Evolutionary conservation across 2,113 vertebrate species (phyloP).

Genomic region (Mesocricetus auratus): DNA sequence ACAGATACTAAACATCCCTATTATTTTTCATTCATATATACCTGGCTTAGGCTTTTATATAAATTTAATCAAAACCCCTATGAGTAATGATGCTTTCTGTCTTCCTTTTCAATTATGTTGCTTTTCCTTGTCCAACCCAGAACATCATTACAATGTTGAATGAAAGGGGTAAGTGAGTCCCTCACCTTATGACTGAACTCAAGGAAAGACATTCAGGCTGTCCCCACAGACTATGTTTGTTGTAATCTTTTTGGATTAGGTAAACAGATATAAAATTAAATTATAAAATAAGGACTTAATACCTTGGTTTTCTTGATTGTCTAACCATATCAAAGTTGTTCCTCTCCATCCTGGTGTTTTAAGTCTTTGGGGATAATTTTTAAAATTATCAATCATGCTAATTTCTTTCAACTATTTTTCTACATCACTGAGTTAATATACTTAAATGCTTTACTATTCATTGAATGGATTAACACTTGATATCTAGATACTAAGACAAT

Average conservation of each 20-base stretch:
- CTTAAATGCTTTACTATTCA: conserved; percentile 26
- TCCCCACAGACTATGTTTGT: background rate
- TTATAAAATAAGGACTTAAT: background rate
- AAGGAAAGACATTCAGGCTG: background rate
- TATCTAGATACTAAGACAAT: conserved; percentile 11
- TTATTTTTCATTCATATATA: conserved; percentile 23
- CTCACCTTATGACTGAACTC: background rate
- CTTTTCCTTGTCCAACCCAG: background rate
- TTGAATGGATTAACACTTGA: background rate
- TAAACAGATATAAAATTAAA: background rate
- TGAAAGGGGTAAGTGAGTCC: background rate
- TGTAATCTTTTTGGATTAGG: background rate
- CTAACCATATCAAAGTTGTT: background rate
- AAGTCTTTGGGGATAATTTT: background rate
- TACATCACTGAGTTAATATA: conserved; percentile 1
- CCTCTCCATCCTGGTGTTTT: background rate
- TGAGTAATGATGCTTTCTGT: conserved; percentile 29
- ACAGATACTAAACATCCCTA: background rate
- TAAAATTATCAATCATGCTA: conserved; percentile 13
- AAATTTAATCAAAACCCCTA: conserved; percentile 27
- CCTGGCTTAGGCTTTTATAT: conserved; percentile 1
- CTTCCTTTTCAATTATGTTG: conserved; percentile 1
- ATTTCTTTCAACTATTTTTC: background rate
- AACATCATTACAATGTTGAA: background rate
- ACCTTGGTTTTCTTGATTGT: background rate